Evolutionary conservation across 2,113 vertebrate genomes (phyloP).

Genomic region (Pteropus alecto): DNA sequence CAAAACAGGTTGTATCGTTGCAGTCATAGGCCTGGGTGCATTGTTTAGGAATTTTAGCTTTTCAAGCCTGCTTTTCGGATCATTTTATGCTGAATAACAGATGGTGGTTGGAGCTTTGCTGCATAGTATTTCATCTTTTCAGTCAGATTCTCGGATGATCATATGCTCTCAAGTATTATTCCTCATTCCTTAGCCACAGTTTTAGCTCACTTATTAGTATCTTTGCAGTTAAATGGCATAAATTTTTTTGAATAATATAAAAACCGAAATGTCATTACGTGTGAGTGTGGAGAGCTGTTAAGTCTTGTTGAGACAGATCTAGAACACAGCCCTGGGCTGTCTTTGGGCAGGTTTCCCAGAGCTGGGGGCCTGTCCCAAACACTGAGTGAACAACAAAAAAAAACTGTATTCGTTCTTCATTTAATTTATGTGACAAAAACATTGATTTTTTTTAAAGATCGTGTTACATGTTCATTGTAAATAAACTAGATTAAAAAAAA

Average conservation of each 20-base stretch:
- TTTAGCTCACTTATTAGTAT: not conserved
- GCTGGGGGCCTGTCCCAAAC: not conserved
- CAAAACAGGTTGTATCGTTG: not conserved
- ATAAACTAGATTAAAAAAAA: not conserved
- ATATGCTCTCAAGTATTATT: not conserved
- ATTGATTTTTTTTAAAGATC: not conserved
- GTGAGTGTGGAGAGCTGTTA: not conserved
- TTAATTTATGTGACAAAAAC: not conserved
- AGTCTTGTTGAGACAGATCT: not conserved
- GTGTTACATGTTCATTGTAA: not conserved
- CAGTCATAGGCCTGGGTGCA: not conserved
- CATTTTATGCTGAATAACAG: not conserved
- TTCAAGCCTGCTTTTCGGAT: not conserved
- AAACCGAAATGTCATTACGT: not conserved
- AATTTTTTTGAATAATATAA: not conserved
- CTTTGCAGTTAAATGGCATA: not conserved
- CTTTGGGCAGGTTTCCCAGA: not conserved
- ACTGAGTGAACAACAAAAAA: not conserved
- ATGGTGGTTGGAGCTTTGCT: not conserved
- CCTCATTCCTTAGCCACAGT: not conserved
- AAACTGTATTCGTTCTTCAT: not conserved
- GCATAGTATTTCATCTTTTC: not conserved
- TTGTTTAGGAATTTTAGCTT: not conserved
- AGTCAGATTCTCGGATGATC: not conserved
- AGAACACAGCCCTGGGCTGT: not conserved